These are phyloP conservation scores for Sebastes aleutianus DNA, from an alignment of 2,797 vertebrate species.

Conservation along the genomic window DNA sequence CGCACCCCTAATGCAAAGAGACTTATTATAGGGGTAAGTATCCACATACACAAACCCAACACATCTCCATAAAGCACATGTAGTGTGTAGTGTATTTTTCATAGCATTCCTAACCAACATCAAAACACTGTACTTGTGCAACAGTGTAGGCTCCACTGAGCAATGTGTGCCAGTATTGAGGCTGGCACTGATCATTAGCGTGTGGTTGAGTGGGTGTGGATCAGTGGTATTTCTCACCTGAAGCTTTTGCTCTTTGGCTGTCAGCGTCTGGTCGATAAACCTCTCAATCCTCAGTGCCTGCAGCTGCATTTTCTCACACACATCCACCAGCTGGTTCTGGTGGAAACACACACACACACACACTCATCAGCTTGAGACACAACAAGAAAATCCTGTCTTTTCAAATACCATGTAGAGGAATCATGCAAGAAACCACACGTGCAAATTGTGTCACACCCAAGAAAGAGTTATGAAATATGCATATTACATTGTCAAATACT, in stretches of 20 bases:
- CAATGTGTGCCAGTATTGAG: neutral
- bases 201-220: constrained; percentile 2
- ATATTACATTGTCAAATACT: neutral
- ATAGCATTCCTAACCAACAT: neutral
- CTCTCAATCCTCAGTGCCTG: constrained; percentile 87
- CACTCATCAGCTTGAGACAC: constrained; percentile 26
- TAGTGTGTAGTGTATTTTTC: neutral
- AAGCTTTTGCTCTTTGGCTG: constrained; percentile 84
- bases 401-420: constrained; percentile 35
- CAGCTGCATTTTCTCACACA: constrained; percentile 93
- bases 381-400: constrained; percentile 75
- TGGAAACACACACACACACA: neutral
- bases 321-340: constrained; percentile 93
- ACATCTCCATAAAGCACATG: neutral
- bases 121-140: constrained; percentile 8
- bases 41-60: neutral
- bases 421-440: neutral
- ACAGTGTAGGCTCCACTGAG: neutral
- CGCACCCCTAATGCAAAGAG: neutral
- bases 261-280: constrained; percentile 86
- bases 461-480: neutral
- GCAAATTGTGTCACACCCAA: constrained; percentile 54
- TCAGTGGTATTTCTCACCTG: constrained; percentile 79
- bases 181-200: neutral
- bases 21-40: neutral